Percentiles rank a stretch among this genome's conserved stretches.
Conservation (phyloP, 1,140 invertebrate species). For the Sarcophaga peregrina region DNA sequence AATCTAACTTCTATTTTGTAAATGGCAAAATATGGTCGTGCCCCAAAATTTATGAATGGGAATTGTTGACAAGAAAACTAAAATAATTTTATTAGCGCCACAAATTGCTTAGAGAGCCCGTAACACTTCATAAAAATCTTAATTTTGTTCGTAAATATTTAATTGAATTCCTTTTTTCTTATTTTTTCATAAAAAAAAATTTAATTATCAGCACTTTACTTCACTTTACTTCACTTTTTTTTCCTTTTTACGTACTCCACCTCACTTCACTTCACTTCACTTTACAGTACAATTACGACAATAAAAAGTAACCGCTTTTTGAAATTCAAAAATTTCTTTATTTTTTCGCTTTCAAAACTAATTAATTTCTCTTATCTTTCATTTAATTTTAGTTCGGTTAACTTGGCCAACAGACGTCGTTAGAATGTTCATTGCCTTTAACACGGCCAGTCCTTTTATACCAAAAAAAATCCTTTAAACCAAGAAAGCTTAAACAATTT, state of each 20-base stretch:
- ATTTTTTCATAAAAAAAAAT: not conserved
- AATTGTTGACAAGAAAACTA: not conserved
- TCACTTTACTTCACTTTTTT: not conserved
- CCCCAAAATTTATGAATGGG: not conserved
- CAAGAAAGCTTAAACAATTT: not conserved
- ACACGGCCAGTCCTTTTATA: conserved; percentile 63
- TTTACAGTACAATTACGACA: not conserved
- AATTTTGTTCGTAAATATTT: not conserved
- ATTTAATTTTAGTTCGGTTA: conserved; percentile 44
- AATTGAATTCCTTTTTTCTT: not conserved
- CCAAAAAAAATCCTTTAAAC: conserved; percentile 31
- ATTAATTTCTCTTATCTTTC: not conserved
- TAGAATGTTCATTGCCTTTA: conserved; percentile 62
- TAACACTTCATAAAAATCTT: conserved; percentile 45
- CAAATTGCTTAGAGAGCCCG: conserved; percentile 47
- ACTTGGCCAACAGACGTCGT: conserved; percentile 58
- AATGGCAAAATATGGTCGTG: not conserved
- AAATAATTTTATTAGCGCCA: conserved; percentile 44
- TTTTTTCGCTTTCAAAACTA: not conserved
- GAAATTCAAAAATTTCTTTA: not conserved
- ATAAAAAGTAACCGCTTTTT: conserved; percentile 4
- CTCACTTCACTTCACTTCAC: not conserved
- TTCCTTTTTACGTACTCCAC: no score
- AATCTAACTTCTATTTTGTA: no score
- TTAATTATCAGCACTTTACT: not conserved